Evolutionary conservation across 2,797 vertebrate genomes (phyloP).

Genomic region (Odontamblyopus rebecca): DNA sequence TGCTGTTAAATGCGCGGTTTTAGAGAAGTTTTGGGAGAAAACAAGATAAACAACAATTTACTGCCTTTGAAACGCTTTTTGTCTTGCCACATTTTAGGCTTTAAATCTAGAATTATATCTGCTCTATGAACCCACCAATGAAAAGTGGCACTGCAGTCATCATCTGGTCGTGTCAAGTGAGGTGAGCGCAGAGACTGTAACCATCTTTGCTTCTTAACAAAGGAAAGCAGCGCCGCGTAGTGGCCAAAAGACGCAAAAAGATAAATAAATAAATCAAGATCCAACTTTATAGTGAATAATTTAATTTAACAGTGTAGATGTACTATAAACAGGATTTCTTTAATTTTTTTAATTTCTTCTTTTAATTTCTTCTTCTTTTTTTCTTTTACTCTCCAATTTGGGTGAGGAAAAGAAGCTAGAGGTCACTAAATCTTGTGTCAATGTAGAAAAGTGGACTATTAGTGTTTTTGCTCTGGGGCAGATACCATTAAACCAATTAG

Average conservation of each 20-base stretch:
- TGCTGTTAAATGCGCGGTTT: neutral
- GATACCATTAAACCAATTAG: conserved; percentile 1
- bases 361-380: too few relatives aligned
- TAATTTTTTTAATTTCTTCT: too few relatives aligned
- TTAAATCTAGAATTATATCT: neutral
- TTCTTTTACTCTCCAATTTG: neutral
- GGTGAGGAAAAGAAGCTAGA: neutral
- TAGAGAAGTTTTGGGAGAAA: neutral
- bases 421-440: neutral
- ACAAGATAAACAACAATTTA: neutral
- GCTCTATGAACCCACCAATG: neutral
- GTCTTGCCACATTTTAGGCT: neutral
- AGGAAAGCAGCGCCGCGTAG: neutral
- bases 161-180: neutral
- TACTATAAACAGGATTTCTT: neutral
- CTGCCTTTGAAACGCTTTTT: neutral
- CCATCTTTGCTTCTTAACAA: neutral
- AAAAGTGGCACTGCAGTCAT: neutral
- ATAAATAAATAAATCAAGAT: too few relatives aligned
- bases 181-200: neutral
- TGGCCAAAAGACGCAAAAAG: neutral
- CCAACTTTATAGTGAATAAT: too few relatives aligned
- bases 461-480: conserved; percentile 10
- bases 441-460: neutral
- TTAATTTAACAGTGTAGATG: neutral